A percentile compares a stretch with the other conserved stretches of the same genome.
These are phyloP conservation scores for Nematopogon swammerdamellus DNA, from an alignment of 2,888 invertebrate species.

Conservation along the genomic window DNA sequence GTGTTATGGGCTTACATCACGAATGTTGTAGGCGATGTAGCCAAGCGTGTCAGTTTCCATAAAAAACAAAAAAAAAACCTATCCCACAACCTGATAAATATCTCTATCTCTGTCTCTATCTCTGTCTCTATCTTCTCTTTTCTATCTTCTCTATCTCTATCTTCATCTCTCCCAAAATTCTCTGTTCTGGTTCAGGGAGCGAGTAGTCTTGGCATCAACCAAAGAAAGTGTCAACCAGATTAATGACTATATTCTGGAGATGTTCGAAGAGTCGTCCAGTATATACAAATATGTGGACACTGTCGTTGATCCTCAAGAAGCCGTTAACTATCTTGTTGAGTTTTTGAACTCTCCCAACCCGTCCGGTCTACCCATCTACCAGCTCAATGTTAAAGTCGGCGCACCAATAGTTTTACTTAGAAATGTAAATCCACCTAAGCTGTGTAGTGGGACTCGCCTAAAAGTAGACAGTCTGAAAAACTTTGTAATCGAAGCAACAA, in stretches of 20 bases:
- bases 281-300: neutral
- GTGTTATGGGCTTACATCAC: no score
- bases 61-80: no score
- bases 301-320: neutral
- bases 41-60: no score
- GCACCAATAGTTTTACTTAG: slow-evolving; percentile 2
- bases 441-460: slow-evolving; percentile 9
- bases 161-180: neutral
- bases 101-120: no score
- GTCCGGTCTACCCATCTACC: neutral
- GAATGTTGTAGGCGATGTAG: no score
- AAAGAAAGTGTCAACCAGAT: neutral
- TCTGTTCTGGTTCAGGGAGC: neutral
- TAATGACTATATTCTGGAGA: no score
- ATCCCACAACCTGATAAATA: no score
- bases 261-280: neutral
- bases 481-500: slow-evolving; percentile 10
- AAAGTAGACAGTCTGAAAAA: neutral
- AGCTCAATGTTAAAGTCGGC: neutral
- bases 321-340: neutral
- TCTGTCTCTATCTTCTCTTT: no score
- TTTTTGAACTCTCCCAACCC: neutral
- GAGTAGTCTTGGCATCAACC: neutral
- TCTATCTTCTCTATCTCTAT: no score
- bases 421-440: slow-evolving; percentile 12